phyloP scores from a whole-genome alignment of 64 coral and sea anemone genomes.

The Acropora yongei region DNA sequence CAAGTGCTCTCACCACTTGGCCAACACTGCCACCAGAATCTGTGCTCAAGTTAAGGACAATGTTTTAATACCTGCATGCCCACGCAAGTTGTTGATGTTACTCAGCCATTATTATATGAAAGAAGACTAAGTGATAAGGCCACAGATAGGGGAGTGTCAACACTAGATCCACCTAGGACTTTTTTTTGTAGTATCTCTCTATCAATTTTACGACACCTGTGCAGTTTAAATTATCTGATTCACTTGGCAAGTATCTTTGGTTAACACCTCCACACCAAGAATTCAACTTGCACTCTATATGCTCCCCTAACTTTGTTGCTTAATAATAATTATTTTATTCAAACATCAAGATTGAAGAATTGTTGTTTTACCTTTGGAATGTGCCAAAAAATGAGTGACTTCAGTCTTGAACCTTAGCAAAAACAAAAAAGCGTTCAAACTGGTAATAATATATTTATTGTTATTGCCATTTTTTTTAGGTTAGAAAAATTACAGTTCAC shows the following conservation, averaged over 20 bases:
- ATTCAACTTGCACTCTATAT: no score
- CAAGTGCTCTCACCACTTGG: no score
- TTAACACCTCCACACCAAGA: no score
- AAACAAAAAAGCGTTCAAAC: background rate
- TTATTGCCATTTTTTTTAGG: background rate
- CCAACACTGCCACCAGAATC: background rate
- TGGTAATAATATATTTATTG: background rate
- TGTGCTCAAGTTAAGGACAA: background rate
- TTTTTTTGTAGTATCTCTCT: background rate
- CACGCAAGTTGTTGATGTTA: background rate
- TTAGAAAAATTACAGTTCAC: no score
- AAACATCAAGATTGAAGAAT: background rate
- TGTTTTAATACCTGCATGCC: background rate
- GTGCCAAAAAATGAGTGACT: background rate
- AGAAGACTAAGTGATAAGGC: no score
- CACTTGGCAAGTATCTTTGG: no score
- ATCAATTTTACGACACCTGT: no score
- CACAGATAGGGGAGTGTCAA: no score
- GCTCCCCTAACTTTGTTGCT: no score
- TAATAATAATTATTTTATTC: background rate
- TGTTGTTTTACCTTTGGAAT: background rate
- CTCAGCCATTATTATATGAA: no score
- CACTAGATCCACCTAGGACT: background rate
- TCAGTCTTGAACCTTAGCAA: constrained; percentile 24
- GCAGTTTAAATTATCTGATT: no score